Evolutionary conservation across 2,113 vertebrate genomes (phyloP).

Genomic region (Rattus norvegicus): GRCr8 NC_086020.1:216452001-216452500

Average conservation of each 20-base stretch:
- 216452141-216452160: not conserved
- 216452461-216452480: not conserved
- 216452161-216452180: not conserved
- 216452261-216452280: not conserved
- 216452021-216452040: not conserved
- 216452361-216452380: not conserved
- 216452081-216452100: not conserved
- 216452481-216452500: not conserved
- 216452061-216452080: not conserved
- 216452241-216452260: not conserved
- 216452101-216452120: not conserved
- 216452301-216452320: not conserved
- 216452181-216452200: not conserved
- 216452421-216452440: not conserved
- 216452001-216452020: fast-evolving
- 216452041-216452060: not conserved
- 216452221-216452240: not conserved
- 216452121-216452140: not conserved
- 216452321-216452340: not conserved
- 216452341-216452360: not conserved
- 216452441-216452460: not conserved
- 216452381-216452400: not conserved
- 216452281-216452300: not conserved
- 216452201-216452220: not conserved
- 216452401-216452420: not conserved